Percentiles rank a stretch among this genome's conserved stretches.
Conservation (phyloP, 2,888 invertebrate genomes). For the Ophion obscuratus region DNA sequence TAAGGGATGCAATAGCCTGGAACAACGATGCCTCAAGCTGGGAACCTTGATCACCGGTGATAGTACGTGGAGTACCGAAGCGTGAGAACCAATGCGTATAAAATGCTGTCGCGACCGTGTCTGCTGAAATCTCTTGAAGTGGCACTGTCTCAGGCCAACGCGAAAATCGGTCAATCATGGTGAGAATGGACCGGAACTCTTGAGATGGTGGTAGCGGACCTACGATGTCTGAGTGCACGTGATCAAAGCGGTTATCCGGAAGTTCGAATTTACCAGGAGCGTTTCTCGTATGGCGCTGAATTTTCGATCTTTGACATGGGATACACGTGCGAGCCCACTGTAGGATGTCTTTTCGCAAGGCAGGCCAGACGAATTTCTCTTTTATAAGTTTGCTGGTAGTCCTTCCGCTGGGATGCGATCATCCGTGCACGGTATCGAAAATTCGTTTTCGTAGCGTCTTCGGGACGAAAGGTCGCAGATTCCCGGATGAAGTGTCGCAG, state of each 20-base stretch:
- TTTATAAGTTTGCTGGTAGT: conserved; percentile 63
- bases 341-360: conserved; percentile 70
- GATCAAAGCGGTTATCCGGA: conserved; percentile 64
- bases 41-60: conserved; percentile 28
- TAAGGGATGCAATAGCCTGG: conserved; percentile 7
- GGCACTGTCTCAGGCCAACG: conserved; percentile 65
- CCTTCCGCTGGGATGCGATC: conserved; percentile 65
- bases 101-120: conserved; percentile 55
- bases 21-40: conserved; percentile 43
- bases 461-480: conserved; percentile 66
- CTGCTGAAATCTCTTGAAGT: conserved; percentile 47
- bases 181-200: conserved; percentile 61
- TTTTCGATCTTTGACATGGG: conserved; percentile 76
- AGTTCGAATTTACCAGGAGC: conserved; percentile 63
- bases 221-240: conserved; percentile 67
- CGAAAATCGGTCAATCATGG: conserved; percentile 64
- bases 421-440: conserved; percentile 63
- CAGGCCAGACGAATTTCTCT: conserved; percentile 72
- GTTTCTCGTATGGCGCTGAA: conserved; percentile 71
- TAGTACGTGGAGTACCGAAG: conserved; percentile 30
- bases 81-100: conserved; percentile 30
- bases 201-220: conserved; percentile 58
- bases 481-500: conserved; percentile 56
- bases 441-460: conserved; percentile 33
- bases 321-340: conserved; percentile 74